Conservation (phyloP, 2,888 invertebrate species). For the Lydus trimaculatus region DNA sequence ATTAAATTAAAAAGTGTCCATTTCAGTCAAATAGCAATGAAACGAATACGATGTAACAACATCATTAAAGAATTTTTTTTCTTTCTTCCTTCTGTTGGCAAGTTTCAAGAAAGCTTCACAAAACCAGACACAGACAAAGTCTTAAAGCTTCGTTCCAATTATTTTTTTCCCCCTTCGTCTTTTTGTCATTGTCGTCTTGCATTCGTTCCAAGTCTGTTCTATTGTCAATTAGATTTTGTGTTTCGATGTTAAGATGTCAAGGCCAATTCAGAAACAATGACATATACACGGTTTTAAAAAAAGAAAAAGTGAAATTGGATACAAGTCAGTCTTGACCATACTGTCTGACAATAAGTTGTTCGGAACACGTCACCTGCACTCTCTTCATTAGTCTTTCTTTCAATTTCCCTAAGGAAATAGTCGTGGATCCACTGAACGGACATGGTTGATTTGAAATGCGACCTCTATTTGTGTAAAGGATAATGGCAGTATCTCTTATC, state of each 20-base stretch:
- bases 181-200: neutral
- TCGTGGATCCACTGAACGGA: neutral
- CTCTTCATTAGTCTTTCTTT: neutral
- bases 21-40: neutral
- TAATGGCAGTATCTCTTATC: neutral
- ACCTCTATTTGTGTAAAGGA: neutral
- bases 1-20: neutral
- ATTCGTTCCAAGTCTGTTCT: neutral
- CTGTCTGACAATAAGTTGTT: too few relatives aligned
- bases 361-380: neutral
- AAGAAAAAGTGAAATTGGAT: too few relatives aligned
- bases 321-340: neutral
- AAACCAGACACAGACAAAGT: neutral
- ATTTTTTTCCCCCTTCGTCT: neutral
- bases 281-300: too few relatives aligned
- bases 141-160: neutral
- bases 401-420: neutral
- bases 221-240: neutral
- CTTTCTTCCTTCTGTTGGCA: neutral
- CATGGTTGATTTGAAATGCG: neutral
- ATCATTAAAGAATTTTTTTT: neutral
- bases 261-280: neutral
- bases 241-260: neutral
- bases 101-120: neutral
- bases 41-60: neutral